These are phyloP conservation scores for Schlechtendalia chinensis DNA, from an alignment of 1,140 invertebrate species.

Conservation along the genomic window DNA sequence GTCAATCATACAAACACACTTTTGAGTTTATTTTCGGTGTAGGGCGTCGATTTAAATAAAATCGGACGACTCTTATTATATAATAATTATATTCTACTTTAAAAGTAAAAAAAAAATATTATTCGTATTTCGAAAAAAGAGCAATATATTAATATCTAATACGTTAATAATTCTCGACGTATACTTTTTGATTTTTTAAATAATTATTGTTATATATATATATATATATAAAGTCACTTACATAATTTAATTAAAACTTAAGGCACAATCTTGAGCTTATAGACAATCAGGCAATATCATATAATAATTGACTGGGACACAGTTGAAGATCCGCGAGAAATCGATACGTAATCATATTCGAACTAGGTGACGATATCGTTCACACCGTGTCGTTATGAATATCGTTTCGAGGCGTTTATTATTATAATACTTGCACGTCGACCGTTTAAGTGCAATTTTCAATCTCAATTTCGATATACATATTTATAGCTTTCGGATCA, in stretches of 20 bases:
- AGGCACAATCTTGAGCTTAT: constrained; percentile 46
- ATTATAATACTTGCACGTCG: no score
- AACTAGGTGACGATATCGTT: no score
- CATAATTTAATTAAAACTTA: constrained; percentile 11
- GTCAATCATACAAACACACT: not conserved
- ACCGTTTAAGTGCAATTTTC: no score
- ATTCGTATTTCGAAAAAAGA: not conserved
- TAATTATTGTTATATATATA: not conserved
- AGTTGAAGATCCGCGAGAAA: not conserved
- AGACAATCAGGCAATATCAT: constrained; percentile 35
- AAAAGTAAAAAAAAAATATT: not conserved
- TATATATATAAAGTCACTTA: not conserved
- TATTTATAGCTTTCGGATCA: not conserved
- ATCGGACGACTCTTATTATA: not conserved
- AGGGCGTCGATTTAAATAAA: not conserved
- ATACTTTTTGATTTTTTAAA: not conserved
- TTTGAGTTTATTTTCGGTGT: not conserved
- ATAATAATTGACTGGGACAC: not conserved
- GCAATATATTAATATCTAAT: not conserved
- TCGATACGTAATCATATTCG: no score
- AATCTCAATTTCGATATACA: constrained; percentile 9
- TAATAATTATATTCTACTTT: no score
- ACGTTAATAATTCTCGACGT: not conserved
- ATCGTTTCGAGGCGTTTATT: no score
- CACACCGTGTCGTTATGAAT: no score